A percentile compares a stretch with the other conserved stretches of the same genome.
Evolutionary conservation across 2,888 invertebrate genomes (phyloP).

Genomic region (Sinhomidia bicolor): DNA sequence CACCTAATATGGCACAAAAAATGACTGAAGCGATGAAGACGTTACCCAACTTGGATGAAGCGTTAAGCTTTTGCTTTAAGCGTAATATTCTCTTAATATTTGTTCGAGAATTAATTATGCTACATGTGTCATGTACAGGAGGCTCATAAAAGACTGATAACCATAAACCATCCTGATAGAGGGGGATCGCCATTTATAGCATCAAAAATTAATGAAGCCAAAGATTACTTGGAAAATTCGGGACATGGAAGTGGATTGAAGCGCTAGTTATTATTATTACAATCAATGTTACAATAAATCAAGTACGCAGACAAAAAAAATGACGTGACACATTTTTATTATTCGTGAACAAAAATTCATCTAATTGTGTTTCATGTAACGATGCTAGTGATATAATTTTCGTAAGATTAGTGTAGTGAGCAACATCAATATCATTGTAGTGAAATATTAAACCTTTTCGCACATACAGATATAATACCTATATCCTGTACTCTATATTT

Average conservation of each 20-base stretch:
- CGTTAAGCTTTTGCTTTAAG: not conserved
- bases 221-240: slow-evolving; percentile 90
- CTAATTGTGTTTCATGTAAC: too few species aligned
- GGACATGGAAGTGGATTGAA: slow-evolving; percentile 36
- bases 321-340: too few species aligned
- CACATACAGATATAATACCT: too few species aligned
- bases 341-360: too few species aligned
- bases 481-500: too few species aligned
- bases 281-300: not conserved
- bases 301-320: too few species aligned
- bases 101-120: not conserved
- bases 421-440: too few species aligned
- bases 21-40: slow-evolving; percentile 20
- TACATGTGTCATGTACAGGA: slow-evolving; percentile 84
- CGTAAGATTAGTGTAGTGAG: too few species aligned
- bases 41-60: too few species aligned
- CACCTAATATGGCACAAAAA: slow-evolving; percentile 86
- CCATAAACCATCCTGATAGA: slow-evolving; percentile 98
- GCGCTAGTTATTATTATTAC: too few species aligned
- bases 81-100: not conserved
- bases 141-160: slow-evolving; percentile 97
- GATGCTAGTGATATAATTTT: too few species aligned
- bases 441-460: too few species aligned
- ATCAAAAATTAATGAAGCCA: slow-evolving; percentile 99
- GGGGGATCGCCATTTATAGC: slow-evolving; percentile 99